These are phyloP conservation scores for Tolmerus cingulatus DNA, from an alignment of 2,888 invertebrate genomes.

Conservation along the genomic window DNA sequence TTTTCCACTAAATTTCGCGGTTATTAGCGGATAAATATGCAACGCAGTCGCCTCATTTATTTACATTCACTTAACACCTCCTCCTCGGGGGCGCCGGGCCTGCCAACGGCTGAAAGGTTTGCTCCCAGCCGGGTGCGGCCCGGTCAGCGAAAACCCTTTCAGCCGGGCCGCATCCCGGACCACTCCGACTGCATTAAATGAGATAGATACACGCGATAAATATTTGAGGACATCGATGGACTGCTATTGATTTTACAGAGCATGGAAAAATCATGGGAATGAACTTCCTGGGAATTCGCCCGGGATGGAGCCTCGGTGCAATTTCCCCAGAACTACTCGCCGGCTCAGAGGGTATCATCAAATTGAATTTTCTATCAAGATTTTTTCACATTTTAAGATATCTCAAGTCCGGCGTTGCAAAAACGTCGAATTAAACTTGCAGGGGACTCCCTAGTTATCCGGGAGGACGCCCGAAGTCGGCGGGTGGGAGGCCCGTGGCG, in stretches of 20 bases:
- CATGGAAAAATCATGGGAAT: slow-evolving; percentile 39
- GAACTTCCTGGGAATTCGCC: slow-evolving; percentile 17
- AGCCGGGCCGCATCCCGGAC: not conserved
- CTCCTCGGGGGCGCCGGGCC: not conserved
- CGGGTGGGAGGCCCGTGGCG: not conserved
- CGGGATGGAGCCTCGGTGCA: slow-evolving; percentile 24
- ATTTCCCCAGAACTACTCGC: slow-evolving; percentile 6
- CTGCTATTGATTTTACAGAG: slow-evolving; percentile 34
- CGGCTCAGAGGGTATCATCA: not conserved
- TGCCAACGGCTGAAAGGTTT: not conserved
- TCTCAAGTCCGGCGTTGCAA: not conserved
- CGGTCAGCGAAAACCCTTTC: not conserved
- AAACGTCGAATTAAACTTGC: slow-evolving; percentile 33
- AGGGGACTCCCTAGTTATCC: not conserved
- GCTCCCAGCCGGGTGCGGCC: not conserved
- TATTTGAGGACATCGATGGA: slow-evolving; percentile 41
- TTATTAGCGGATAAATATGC: slow-evolving; percentile 29
- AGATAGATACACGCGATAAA: slow-evolving; percentile 25
- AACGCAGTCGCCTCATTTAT: not conserved
- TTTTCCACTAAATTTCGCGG: slow-evolving; percentile 28
- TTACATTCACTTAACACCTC: slow-evolving; percentile 33
- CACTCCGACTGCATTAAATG: slow-evolving; percentile 20
- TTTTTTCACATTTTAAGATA: slow-evolving; percentile 22
- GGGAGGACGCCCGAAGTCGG: not conserved
- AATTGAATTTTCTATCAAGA: slow-evolving; percentile 40